Evolutionary conservation across 1,140 invertebrate species (phyloP).

Genomic region (Uloborus diversus): DNA sequence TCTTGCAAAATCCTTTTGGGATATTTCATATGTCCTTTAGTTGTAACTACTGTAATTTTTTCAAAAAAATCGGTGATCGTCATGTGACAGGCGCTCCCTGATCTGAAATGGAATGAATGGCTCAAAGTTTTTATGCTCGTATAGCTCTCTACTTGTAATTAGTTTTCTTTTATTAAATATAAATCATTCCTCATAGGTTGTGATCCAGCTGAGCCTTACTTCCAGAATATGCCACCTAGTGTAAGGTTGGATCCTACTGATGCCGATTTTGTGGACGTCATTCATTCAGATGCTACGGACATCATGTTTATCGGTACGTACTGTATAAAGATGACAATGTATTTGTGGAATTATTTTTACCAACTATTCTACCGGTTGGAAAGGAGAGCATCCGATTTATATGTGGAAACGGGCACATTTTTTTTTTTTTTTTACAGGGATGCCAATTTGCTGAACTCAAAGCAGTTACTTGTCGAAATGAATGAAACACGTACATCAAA

Average conservation of each 20-base stretch:
- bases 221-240: conserved; percentile 82
- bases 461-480: neutral
- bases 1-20: too few relatives aligned
- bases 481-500: neutral
- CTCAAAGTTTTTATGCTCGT: too few relatives aligned
- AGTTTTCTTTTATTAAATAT: too few relatives aligned
- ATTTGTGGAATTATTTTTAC: neutral
- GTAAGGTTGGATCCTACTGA: conserved; percentile 82
- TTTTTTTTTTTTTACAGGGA: neutral
- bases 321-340: neutral
- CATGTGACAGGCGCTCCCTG: too few relatives aligned
- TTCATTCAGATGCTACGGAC: conserved; percentile 80
- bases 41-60: too few relatives aligned
- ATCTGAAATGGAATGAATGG: too few relatives aligned
- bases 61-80: too few relatives aligned
- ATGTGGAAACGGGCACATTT: neutral
- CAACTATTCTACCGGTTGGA: neutral
- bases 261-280: conserved; percentile 84
- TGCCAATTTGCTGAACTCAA: neutral
- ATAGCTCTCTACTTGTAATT: too few relatives aligned
- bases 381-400: neutral
- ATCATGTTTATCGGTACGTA: conserved; percentile 28
- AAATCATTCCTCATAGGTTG: conserved; percentile 67
- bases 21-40: too few relatives aligned
- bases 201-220: conserved; percentile 87